Percentiles rank a stretch among this genome's conserved stretches.
Evolutionary conservation across 2,888 invertebrate species (phyloP).

Genomic region (Cactoblastis cactorum): DNA sequence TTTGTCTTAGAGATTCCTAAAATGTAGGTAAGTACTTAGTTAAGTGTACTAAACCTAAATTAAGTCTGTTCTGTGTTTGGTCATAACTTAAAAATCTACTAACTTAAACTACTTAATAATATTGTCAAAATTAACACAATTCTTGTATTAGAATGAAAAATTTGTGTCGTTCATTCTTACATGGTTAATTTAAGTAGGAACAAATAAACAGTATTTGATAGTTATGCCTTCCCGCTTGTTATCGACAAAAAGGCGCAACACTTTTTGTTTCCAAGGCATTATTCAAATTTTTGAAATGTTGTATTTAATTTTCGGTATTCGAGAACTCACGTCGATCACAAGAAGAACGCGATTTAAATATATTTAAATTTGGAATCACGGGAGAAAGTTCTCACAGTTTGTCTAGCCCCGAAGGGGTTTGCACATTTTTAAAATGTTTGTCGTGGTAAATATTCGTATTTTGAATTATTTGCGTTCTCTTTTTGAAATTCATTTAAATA

Average conservation of each 20-base stretch:
- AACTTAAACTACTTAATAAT: too few relatives aligned
- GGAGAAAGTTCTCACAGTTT: conserved; percentile 51
- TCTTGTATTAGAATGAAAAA: too few relatives aligned
- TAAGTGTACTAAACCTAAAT: too few relatives aligned
- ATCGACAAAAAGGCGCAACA: not conserved
- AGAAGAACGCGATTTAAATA: conserved; percentile 18
- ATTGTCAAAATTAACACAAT: too few relatives aligned
- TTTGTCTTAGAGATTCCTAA: too few relatives aligned
- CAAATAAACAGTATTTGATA: too few relatives aligned
- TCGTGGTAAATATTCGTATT: not conserved
- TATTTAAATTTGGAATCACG: conserved; percentile 51
- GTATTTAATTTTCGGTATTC: conserved; percentile 18
- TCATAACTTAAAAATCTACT: too few relatives aligned
- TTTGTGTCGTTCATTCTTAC: too few relatives aligned
- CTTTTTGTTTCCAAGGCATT: not conserved
- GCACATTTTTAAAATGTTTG: conserved; percentile 22
- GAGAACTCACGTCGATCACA: conserved; percentile 11
- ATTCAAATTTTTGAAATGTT: conserved; percentile 11
- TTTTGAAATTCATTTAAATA: not conserved
- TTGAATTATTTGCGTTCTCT: not conserved
- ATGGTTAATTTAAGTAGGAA: too few relatives aligned
- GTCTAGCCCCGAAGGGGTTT: conserved; percentile 39
- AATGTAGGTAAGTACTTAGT: too few relatives aligned
- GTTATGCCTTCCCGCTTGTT: not conserved
- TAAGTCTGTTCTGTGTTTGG: too few relatives aligned